phyloP scores from a whole-genome alignment of 2,797 vertebrate species.

The Ptychobarbus kaznakovi region DNA sequence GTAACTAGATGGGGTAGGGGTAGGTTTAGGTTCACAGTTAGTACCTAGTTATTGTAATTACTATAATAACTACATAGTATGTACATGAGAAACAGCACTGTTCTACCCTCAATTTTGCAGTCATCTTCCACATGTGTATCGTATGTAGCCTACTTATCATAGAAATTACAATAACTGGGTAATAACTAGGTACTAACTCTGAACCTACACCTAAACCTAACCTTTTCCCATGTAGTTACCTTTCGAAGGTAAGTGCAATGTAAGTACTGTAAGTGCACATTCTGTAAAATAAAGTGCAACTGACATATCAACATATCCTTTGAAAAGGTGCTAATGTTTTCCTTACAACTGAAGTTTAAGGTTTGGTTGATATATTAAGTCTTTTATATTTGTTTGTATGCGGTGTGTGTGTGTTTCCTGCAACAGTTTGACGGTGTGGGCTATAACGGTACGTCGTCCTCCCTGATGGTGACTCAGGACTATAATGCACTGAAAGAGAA shows the following conservation, averaged over 20 bases:
- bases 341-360: not conserved
- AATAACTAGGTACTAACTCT: not conserved
- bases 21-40: not conserved
- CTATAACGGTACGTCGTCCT: constrained; percentile 91
- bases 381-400: constrained; percentile 4
- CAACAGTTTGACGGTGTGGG: constrained; percentile 81
- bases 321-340: not conserved
- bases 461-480: constrained; percentile 93
- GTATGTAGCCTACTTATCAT: no score
- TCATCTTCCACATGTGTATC: no score
- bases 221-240: not conserved
- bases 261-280: not conserved
- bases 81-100: not conserved
- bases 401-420: not conserved
- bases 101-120: no score
- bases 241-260: not conserved
- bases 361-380: not conserved
- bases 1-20: no score
- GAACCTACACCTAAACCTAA: not conserved
- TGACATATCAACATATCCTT: not conserved
- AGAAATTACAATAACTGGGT: not conserved
- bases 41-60: not conserved
- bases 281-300: not conserved
- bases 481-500: constrained; percentile 98
- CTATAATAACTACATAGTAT: not conserved